A percentile compares a stretch with the other conserved stretches of the same genome.
These are phyloP conservation scores for Petrocephalus sullivani DNA, from an alignment of 2,797 vertebrate species.

Conservation along the genomic window DNA sequence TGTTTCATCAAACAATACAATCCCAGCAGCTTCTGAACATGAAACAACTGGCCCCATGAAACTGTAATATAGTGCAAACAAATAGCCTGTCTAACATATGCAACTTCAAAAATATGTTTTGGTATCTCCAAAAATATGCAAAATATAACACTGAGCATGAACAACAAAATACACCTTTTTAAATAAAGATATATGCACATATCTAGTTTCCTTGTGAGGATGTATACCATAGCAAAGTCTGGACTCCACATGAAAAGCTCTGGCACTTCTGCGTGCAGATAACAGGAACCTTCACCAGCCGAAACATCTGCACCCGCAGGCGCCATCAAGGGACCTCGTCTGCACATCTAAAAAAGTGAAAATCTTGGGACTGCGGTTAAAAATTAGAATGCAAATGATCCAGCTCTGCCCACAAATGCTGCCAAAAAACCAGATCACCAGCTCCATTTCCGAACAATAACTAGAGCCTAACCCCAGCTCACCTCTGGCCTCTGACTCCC, in stretches of 20 bases:
- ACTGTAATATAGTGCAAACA: not conserved
- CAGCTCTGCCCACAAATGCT: not conserved
- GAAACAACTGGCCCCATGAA: not conserved
- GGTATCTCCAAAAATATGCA: not conserved
- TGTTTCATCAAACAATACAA: constrained; percentile 8
- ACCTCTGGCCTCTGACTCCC: not conserved
- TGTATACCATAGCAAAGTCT: not conserved
- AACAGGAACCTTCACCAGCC: not conserved
- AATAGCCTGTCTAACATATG: constrained; percentile 4
- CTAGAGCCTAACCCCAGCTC: not conserved
- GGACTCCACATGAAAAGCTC: not conserved
- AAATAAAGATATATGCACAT: not conserved
- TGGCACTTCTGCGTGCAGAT: not conserved
- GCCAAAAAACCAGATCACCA: not conserved
- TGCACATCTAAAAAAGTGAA: not conserved
- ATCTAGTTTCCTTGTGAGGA: not conserved
- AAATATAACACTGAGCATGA: not conserved
- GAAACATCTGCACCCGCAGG: not conserved
- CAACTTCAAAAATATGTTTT: not conserved
- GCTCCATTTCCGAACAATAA: not conserved
- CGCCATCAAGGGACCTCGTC: not conserved
- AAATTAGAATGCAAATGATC: not conserved
- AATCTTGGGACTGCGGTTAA: not conserved
- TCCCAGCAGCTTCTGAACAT: not conserved
- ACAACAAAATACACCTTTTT: not conserved